Percentiles rank a stretch among this genome's conserved stretches.
phyloP scores from a whole-genome alignment of 2,888 invertebrate species.

The Entomobrya proxima region DNA sequence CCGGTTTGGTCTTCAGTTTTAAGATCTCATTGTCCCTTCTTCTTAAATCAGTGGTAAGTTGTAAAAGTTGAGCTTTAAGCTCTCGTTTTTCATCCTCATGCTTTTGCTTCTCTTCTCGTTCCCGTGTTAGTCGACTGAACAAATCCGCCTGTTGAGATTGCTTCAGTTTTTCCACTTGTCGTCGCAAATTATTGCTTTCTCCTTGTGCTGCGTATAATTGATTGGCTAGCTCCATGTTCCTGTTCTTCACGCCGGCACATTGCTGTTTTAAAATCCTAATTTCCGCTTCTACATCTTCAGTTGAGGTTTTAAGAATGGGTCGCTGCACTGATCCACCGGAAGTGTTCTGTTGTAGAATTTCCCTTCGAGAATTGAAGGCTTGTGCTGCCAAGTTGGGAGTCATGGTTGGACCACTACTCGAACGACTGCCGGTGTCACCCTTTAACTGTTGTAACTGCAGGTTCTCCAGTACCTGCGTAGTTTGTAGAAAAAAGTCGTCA shows the following conservation, averaged over 20 bases:
- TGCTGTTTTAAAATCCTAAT: not conserved
- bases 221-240: not conserved
- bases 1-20: not conserved
- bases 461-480: not conserved
- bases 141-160: not conserved
- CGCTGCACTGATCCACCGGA: not conserved
- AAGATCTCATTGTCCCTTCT: not conserved
- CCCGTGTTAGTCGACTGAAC: not conserved
- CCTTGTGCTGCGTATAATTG: not conserved
- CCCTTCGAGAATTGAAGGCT: not conserved
- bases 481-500: not conserved
- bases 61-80: not conserved
- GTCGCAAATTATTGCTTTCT: not conserved
- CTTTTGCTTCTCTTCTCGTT: not conserved
- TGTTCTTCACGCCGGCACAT: not conserved
- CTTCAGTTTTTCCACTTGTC: not conserved
- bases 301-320: not conserved
- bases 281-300: not conserved
- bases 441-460: not conserved
- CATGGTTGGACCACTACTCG: not conserved
- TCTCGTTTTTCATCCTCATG: constrained; percentile 1
- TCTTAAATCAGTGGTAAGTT: not conserved
- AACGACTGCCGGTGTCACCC: not conserved
- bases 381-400: constrained; percentile 7
- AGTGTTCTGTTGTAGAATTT: not conserved